Evolutionary conservation across 1,140 invertebrate species (phyloP), one percentile per base, ranked within the genome.

Genomic region (Yoshiicerus persimilis): DNA sequence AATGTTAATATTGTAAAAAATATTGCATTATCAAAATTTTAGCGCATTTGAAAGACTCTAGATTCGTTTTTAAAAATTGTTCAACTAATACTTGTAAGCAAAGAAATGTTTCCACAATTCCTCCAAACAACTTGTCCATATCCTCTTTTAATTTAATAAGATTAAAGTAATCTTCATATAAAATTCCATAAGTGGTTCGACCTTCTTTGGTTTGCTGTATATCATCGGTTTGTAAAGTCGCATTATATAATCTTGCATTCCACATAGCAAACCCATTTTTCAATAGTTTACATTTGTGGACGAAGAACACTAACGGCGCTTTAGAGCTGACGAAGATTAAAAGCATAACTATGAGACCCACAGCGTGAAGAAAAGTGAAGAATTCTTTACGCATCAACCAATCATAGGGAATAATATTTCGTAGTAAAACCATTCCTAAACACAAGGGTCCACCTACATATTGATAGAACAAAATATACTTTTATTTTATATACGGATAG

Each of bases 141-240:
- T 36, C 32, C 20, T 80, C 75, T 36, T 80, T 80, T 32, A 80
- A 38, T 38, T 16, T 36, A 4, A 80, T 2, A 13, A 80, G 32
- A 36, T n/a, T 34, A n/a, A 80, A 80, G 38, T 80, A 80, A 23
- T 80, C 75, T 80, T 80, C 75, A 80, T 80, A 80, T 20, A 80
- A n/a, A n/a, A 80, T 80, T 13, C 75, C 75, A n/a, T 80, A 80
- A 34, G 75, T 80, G 20, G 75, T 80, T 6, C 75, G 75, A 9
- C 32, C 75, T 10, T 80, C 75, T 38, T 80, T 23, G 4, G 75
- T n/a, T 38, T 80, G 75, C 20, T 34, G 16, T 0, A 36, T n/a
- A 34, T 80, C 75, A 0, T 32, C 20, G 3, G 75, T 16, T n/a
- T 80, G 75, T 8, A 80, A 36, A 36, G 75, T 80, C 1, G 75